Evolutionary conservation across 2,888 invertebrate genomes (phyloP), one percentile per base, ranked within the genome.

Genomic region (Philereme transversata): DNA sequence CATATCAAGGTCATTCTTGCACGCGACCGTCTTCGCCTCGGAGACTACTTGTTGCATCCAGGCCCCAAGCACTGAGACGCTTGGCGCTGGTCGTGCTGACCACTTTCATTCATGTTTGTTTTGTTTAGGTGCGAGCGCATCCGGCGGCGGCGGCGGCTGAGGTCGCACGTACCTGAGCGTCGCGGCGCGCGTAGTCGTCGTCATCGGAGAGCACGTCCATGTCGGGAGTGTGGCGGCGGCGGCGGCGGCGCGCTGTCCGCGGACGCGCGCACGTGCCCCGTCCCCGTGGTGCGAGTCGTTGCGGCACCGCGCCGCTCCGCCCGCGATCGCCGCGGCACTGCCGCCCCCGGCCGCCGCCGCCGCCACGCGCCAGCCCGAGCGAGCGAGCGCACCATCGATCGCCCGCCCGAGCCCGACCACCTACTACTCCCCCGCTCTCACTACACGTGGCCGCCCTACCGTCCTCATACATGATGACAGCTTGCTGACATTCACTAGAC

Each of bases 181-280:
- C 88, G 68, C 89, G 87, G 81, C 88, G 88, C 82, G 84, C 75
- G 80, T 82, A 90, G 54, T 92, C 91, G 76, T 91, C 90, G 82
- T 92, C 91, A 83, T 92, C 91, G 79, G 90, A 90, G 82, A 91
- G 91, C 80, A 87, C 89, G 87, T 92, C 90, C 91, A 92, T 92
- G 83, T 83, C 84, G 76, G 64, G 71, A 72, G 64, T 62, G 69
- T 65, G 77, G 79, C 73, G 81, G 64, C 82, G 83, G 82, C 84
- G 65, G 64, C 64, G 67, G 68, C 65, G 85, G 86, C 86, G 87
- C 87, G 84, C 82, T 72, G 79, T 76, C 78, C 82, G 82, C 83
- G 83, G 80, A 79, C 84, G 84, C 87, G 83, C 84, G 83, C 85
- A 78, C 84, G 86, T 84, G 84, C 79, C 84, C 81, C 83, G 84